A percentile compares a stretch with the other conserved stretches of the same genome.
phyloP scores from a whole-genome alignment of 2,888 invertebrate species.

The Nephrotoma flavescens region DNA sequence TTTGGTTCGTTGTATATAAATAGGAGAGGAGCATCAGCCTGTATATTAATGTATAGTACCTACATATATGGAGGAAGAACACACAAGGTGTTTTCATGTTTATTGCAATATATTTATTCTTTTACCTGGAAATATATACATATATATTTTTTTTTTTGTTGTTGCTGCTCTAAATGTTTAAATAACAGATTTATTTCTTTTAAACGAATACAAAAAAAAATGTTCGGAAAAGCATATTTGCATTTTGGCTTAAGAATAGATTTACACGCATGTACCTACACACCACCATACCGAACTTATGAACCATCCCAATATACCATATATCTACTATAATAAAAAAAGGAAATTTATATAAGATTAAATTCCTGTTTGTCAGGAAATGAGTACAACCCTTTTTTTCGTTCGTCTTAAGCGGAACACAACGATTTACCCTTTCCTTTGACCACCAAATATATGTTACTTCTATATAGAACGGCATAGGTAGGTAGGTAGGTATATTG shows the following conservation, averaged over 20 bases:
- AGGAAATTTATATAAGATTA: background rate
- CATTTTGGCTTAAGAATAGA: background rate
- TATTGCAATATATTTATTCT: background rate
- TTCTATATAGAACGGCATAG: background rate
- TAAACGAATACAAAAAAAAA: background rate
- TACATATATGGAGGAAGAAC: background rate
- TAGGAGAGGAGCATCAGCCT: background rate
- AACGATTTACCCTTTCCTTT: background rate
- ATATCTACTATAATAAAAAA: background rate
- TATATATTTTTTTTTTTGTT: background rate
- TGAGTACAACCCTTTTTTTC: background rate
- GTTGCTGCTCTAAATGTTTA: background rate
- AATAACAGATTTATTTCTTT: background rate
- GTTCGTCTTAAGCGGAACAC: background rate
- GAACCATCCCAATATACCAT: background rate
- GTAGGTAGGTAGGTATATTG: background rate
- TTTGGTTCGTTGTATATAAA: background rate
- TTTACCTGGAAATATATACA: background rate
- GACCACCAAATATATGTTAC: background rate
- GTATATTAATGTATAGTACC: too few relatives aligned
- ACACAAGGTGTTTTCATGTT: background rate
- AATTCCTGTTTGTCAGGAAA: background rate
- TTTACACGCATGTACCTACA: background rate
- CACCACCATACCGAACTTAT: background rate
- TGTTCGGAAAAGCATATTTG: background rate